Percentiles rank a stretch among this genome's conserved stretches.
Conservation (phyloP, 2,888 invertebrate genomes). For the Steinernema hermaphroditum region DNA sequence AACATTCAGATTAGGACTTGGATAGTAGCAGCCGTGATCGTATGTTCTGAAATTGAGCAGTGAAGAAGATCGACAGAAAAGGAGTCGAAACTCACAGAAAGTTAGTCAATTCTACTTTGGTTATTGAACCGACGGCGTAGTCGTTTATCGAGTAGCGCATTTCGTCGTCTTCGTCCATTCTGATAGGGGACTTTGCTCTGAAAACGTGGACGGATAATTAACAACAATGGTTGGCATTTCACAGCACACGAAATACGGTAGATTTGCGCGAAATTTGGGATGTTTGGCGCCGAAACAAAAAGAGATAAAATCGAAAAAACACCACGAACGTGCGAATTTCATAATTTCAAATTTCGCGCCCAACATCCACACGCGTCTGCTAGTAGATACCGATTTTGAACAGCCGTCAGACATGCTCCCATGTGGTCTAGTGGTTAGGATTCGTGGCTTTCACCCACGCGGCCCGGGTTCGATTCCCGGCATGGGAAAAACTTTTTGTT, state of each 20-base stretch:
- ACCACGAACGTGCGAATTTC: no score
- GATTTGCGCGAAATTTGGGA: no score
- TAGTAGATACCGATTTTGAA: no score
- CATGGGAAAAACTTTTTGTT: slow-evolving; percentile 49
- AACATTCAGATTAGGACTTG: slow-evolving; percentile 56
- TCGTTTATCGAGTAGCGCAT: not conserved
- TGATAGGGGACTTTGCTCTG: not conserved
- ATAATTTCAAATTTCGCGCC: no score
- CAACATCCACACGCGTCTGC: no score
- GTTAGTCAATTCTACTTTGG: slow-evolving; percentile 49
- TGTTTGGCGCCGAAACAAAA: not conserved
- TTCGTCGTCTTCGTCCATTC: not conserved
- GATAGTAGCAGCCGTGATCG: slow-evolving; percentile 44
- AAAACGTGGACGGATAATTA: no score
- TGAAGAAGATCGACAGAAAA: slow-evolving; percentile 21
- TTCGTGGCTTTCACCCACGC: slow-evolving; percentile 63
- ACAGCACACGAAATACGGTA: no score
- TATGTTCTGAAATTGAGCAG: slow-evolving; percentile 54
- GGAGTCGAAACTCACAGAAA: slow-evolving; percentile 47
- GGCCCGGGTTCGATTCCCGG: slow-evolving; percentile 65
- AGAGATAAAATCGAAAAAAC: not conserved
- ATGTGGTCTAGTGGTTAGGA: slow-evolving; percentile 64
- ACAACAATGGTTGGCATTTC: no score
- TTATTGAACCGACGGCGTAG: slow-evolving; percentile 47
- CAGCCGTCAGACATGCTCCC: slow-evolving; percentile 40